phyloP scores from a whole-genome alignment of 1,140 invertebrate species.

The Trichonephila clavipes region DNA sequence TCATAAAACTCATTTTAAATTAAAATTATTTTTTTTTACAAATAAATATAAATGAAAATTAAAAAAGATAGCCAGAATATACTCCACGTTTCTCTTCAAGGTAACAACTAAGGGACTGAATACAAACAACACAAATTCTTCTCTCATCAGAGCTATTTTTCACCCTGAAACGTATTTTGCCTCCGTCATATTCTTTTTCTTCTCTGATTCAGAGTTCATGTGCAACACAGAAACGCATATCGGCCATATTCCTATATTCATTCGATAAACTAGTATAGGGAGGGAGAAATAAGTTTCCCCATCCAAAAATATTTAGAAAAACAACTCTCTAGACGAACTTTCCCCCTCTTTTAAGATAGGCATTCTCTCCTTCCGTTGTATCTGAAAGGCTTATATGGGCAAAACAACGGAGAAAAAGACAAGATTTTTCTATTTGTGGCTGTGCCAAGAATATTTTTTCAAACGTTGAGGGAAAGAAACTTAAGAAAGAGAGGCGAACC shows the following conservation, averaged over 20 bases:
- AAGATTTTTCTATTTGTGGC: background rate
- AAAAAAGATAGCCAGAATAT: too few relatives aligned
- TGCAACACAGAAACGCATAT: too few relatives aligned
- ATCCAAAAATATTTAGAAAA: background rate
- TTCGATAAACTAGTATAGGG: background rate
- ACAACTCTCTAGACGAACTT: background rate
- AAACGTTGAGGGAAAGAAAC: background rate
- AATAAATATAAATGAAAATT: background rate
- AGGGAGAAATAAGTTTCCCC: background rate
- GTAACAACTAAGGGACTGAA: background rate
- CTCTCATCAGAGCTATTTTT: too few relatives aligned
- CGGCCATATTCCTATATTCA: too few relatives aligned
- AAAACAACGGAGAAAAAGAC: background rate
- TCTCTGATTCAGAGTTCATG: too few relatives aligned
- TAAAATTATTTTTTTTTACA: background rate
- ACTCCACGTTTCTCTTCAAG: background rate
- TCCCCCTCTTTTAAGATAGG: background rate
- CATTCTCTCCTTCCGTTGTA: background rate
- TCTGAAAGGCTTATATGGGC: background rate
- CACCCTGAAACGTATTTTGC: background rate
- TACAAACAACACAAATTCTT: background rate
- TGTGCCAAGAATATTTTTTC: background rate
- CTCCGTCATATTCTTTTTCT: background rate
- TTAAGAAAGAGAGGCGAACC: background rate
- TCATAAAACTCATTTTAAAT: background rate